Conservation (phyloP, 92 coral and sea anemone genomes). For the Phymanthus crucifer region DNA sequence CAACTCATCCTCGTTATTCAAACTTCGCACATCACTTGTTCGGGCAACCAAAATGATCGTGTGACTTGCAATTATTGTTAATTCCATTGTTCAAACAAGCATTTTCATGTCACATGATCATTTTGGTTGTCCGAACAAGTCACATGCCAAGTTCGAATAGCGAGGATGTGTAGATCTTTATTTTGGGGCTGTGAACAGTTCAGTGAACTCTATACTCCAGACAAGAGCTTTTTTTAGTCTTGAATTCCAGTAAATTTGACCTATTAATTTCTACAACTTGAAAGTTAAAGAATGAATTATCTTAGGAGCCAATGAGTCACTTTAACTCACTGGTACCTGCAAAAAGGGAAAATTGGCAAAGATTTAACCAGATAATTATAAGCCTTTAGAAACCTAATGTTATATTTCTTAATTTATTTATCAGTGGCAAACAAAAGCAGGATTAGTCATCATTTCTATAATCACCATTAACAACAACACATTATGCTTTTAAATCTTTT, state of each 20-base stretch:
- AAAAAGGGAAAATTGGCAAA: neutral
- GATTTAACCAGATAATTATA: neutral
- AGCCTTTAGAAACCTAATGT: neutral
- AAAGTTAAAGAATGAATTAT: neutral
- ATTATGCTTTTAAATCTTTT: no score
- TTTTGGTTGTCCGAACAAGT: no score
- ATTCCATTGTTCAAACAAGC: no score
- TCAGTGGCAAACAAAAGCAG: neutral
- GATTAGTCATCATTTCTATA: neutral
- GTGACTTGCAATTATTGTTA: no score
- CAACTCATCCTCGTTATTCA: no score
- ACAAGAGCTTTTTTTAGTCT: neutral
- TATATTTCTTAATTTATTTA: neutral
- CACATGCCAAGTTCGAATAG: no score
- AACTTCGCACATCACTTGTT: no score
- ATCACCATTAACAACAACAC: no score
- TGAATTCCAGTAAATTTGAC: neutral
- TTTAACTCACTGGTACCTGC: neutral
- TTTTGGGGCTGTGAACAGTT: neutral
- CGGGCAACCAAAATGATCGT: no score
- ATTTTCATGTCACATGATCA: no score
- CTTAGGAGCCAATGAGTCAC: neutral
- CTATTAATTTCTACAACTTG: neutral
- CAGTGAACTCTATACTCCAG: neutral
- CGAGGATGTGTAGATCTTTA: neutral